Base-by-base conservation (phyloP, 2,113 vertebrate genomes). In the Mastomys coucha region DNA sequence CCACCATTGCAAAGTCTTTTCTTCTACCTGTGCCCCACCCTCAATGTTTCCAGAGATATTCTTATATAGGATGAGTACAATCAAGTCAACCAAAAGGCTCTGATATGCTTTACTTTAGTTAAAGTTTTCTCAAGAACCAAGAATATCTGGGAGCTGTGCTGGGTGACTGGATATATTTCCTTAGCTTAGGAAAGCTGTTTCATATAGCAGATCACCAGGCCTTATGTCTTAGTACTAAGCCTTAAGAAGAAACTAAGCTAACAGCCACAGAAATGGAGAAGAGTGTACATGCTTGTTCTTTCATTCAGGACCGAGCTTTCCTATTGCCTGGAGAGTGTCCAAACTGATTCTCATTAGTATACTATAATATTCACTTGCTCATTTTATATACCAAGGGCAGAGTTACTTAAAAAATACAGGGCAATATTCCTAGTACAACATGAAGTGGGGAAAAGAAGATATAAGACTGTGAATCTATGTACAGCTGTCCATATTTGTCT, bases 201-300 rank as follows among this genome's bases (percentile, higher is more conserved):
- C 8, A 3, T 13, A 78, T 19, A 65, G 13, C n/a, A 65, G 87
- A 51, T 9, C 31, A 56, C 36, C 31, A 87, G 28, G 26, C 91
- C 36, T 88, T 45, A 17, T 63, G 69, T 49, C 36, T 92, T 56
- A 45, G 45, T 16, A 51, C n/a, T 70, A 10, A 60, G 36, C 73
- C 89, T 96, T 82, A 93, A 89, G 63, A 73, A 91, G 94, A 92
- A 86, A 91, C n/a, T 90, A 95, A 81, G 8, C 33, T 33, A 94
- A 94, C 24, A 17, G 7, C 28, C 53, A 72, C 45, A 70, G 75
- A 77, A 70, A n/a, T 63, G 16, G 81, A 77, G 20, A 26, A 36
- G 67, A 91, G 4, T 75, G 28, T 51, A 28, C 16, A 22, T 60
- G 31, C 39, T 85, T 42, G 42, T 39, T 5, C 14, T 36, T 72